These are phyloP conservation scores for Melanotaenia pygmaea DNA, from an alignment of 2,797 vertebrate species.

Conservation along the genomic window DNA sequence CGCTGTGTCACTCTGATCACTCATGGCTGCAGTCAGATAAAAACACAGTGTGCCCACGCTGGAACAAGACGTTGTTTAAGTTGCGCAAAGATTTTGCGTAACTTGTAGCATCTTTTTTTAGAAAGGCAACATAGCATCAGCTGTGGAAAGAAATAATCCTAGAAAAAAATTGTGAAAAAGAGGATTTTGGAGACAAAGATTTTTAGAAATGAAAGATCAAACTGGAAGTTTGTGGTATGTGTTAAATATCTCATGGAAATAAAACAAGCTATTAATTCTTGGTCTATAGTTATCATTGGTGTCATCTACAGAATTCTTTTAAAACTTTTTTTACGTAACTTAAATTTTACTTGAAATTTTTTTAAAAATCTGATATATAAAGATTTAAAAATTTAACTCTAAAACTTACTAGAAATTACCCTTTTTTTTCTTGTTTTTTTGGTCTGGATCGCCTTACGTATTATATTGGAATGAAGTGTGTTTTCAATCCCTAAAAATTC, in stretches of 20 bases:
- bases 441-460: too few relatives aligned
- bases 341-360: background rate
- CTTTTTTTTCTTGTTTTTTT: too few relatives aligned
- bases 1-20: slow-evolving; percentile 74
- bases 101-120: background rate
- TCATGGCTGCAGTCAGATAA: slow-evolving; percentile 28
- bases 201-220: background rate
- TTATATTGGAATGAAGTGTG: background rate
- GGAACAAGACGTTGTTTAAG: background rate
- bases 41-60: background rate
- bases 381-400: too few relatives aligned
- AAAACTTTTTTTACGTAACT: background rate
- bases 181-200: too few relatives aligned
- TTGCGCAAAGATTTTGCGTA: background rate
- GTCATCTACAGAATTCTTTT: background rate
- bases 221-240: background rate
- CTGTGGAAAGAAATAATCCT: background rate
- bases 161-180: background rate
- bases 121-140: background rate
- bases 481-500: slow-evolving; percentile 1
- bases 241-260: background rate
- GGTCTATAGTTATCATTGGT: background rate
- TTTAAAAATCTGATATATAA: too few relatives aligned
- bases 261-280: background rate
- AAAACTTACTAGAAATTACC: too few relatives aligned